These are phyloP conservation scores for Coptotermes formosanus DNA, from an alignment of 1,140 invertebrate genomes.

Conservation along the genomic window DNA sequence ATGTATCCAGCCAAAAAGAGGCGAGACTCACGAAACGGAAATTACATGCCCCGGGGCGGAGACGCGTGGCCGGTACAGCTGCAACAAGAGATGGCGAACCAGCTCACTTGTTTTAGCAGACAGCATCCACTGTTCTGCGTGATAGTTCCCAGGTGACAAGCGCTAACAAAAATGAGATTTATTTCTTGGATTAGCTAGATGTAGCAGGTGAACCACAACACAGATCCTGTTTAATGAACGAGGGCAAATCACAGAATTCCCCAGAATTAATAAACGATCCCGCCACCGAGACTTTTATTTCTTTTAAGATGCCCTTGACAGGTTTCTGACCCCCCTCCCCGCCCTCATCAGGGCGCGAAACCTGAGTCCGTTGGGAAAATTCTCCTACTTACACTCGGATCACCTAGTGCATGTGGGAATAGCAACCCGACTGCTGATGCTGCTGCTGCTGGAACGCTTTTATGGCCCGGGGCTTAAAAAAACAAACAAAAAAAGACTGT, in stretches of 20 bases:
- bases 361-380: slow-evolving; percentile 4
- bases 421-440: not conserved
- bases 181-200: too few relatives aligned
- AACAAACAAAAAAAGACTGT: not conserved
- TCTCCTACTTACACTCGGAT: not conserved
- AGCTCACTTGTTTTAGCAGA: too few relatives aligned
- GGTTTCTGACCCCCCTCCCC: slow-evolving; percentile 7
- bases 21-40: not conserved
- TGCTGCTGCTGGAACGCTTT: slow-evolving; percentile 8
- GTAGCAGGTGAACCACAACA: too few relatives aligned
- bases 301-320: not conserved
- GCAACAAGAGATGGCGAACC: too few relatives aligned
- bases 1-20: not conserved
- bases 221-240: too few relatives aligned
- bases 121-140: too few relatives aligned
- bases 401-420: not conserved
- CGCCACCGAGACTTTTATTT: not conserved
- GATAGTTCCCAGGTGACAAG: too few relatives aligned
- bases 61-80: too few relatives aligned
- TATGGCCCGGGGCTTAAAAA: slow-evolving; percentile 14
- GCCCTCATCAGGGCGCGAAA: not conserved
- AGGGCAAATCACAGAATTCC: too few relatives aligned
- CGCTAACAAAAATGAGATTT: too few relatives aligned
- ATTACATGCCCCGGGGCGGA: not conserved
- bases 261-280: too few relatives aligned